These are phyloP conservation scores for Nephrotoma guestfalica DNA, from an alignment of 2,888 invertebrate species.

Conservation along the genomic window DNA sequence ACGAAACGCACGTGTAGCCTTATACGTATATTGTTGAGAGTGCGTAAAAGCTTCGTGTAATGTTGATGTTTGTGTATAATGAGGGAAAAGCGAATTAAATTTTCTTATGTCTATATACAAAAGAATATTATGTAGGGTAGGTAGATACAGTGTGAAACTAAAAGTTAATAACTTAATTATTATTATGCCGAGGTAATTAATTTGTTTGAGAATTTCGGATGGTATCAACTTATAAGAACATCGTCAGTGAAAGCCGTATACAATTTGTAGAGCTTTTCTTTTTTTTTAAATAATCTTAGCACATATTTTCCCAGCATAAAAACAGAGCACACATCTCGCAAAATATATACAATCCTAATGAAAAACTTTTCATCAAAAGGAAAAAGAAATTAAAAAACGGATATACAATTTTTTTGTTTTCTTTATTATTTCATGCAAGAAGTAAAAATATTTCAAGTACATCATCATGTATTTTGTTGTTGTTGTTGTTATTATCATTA, in stretches of 20 bases:
- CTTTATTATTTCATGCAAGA: neutral
- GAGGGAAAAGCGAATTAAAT: neutral
- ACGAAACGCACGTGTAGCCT: neutral
- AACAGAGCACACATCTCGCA: neutral
- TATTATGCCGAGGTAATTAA: neutral
- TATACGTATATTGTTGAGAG: neutral
- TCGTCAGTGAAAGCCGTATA: no score
- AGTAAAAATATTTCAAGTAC: neutral
- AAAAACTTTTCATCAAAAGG: neutral
- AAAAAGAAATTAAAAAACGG: neutral
- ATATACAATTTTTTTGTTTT: neutral
- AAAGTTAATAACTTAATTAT: neutral
- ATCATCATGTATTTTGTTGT: neutral
- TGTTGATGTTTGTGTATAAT: neutral
- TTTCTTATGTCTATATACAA: neutral
- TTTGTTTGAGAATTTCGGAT: neutral
- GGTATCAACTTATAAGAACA: no score
- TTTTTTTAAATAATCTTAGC: no score
- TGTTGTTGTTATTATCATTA: no score
- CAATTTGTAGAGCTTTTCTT: no score
- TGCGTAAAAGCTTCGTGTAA: neutral
- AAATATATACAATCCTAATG: neutral
- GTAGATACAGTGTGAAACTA: neutral
- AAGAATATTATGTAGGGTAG: no score
- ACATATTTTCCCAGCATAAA: neutral